Evolutionary conservation across 2,113 vertebrate species (phyloP).

Genomic region (Malaclemys terrapin): DNA sequence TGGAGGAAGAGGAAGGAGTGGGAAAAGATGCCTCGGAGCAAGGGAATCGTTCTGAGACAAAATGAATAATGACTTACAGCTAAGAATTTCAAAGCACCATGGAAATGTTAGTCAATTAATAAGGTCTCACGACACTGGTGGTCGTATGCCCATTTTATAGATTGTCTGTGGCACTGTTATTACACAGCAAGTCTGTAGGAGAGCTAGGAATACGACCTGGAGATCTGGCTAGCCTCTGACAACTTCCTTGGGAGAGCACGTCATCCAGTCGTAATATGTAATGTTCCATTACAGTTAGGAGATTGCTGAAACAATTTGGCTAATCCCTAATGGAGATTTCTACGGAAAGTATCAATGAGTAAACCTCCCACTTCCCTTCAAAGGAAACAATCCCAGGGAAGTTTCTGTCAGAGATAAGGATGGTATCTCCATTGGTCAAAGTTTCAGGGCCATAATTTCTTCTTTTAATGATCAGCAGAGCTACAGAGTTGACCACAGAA

Average conservation of each 20-base stretch:
- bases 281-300: fast-evolving
- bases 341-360: not conserved
- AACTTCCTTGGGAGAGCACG: not conserved
- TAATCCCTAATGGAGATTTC: not conserved
- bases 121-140: not conserved
- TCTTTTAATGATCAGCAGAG: constrained; percentile 38
- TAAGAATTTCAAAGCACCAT: not conserved
- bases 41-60: not conserved
- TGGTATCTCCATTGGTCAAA: not conserved
- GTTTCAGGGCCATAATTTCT: constrained; percentile 32
- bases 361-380: not conserved
- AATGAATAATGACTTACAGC: not conserved
- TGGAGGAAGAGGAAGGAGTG: not conserved
- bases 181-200: not conserved
- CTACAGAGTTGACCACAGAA: constrained; percentile 33
- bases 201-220: not conserved
- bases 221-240: not conserved
- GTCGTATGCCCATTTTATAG: not conserved
- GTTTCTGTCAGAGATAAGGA: constrained; percentile 3
- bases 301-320: not conserved
- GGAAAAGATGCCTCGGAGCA: not conserved
- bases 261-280: not conserved
- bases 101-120: not conserved
- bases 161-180: fast-evolving
- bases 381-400: constrained; percentile 9